Conservation (phyloP, 2,797 vertebrate genomes). For the Aeoliscus strigatus region DNA sequence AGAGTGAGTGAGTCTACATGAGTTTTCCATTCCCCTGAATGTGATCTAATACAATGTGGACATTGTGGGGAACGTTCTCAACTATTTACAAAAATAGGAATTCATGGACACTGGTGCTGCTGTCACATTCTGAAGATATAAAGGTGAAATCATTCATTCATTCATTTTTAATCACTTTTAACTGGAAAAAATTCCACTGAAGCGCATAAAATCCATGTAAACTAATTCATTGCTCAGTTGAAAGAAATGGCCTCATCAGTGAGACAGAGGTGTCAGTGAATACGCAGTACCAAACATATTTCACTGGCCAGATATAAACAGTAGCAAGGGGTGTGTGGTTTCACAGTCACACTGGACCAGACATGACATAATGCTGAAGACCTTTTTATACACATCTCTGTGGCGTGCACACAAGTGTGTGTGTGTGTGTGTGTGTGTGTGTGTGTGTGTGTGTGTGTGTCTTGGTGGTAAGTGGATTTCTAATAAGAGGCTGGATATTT, state of each 20-base stretch:
- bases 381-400: constrained; percentile 60
- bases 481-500: constrained; percentile 59
- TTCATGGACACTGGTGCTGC: constrained; percentile 7
- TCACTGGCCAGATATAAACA: constrained; percentile 61
- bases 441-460: constrained; percentile 7
- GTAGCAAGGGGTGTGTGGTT: constrained; percentile 56
- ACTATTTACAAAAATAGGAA: constrained; percentile 31
- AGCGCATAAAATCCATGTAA: constrained; percentile 6
- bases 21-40: constrained; percentile 30
- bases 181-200: not conserved
- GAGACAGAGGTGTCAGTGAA: constrained; percentile 44
- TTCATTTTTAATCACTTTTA: too few relatives aligned
- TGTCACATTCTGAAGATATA: constrained; percentile 1
- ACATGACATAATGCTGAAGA: constrained; percentile 70
- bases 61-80: constrained; percentile 22
- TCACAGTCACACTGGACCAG: constrained; percentile 63
- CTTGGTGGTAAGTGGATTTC: constrained; percentile 45
- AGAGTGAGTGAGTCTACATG: not conserved
- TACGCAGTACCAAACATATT: constrained; percentile 42
- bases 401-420: constrained; percentile 7
- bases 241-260: constrained; percentile 18
- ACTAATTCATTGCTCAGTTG: constrained; percentile 10
- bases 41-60: constrained; percentile 28
- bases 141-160: not conserved
- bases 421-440: constrained; percentile 2